A percentile compares a stretch with the other conserved stretches of the same genome.
Conservation (phyloP, 2,888 invertebrate species). For the Drosophila pseudotakahashii region DNA sequence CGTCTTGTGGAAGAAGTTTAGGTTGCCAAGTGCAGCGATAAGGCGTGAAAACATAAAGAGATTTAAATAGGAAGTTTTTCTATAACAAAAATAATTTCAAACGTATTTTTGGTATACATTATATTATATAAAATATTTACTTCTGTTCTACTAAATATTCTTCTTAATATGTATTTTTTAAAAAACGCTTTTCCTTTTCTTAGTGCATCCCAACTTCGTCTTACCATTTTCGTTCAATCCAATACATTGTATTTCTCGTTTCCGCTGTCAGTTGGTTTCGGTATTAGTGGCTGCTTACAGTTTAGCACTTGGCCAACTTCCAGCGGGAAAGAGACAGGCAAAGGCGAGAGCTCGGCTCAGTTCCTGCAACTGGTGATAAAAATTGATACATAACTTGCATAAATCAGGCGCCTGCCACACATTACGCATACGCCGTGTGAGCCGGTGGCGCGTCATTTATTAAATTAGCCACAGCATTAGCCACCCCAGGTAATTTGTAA, state of each 20-base stretch:
- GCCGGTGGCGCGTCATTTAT: constrained; percentile 69
- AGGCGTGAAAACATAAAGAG: constrained; percentile 9
- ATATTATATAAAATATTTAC: too few species aligned
- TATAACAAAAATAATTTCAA: not conserved
- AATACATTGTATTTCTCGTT: constrained; percentile 20
- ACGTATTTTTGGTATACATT: too few species aligned
- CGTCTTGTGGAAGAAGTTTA: not conserved
- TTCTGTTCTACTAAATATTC: too few species aligned
- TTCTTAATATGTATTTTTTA: too few species aligned
- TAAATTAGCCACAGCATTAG: constrained; percentile 75
- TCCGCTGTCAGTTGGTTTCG: constrained; percentile 19
- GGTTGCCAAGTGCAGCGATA: constrained; percentile 15
- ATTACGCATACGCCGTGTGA: constrained; percentile 68
- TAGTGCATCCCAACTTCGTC: constrained; percentile 32
- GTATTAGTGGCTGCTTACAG: constrained; percentile 71
- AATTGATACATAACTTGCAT: constrained; percentile 83
- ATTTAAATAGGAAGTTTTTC: not conserved
- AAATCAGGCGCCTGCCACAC: constrained; percentile 77
- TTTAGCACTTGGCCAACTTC: constrained; percentile 69
- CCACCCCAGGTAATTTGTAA: constrained; percentile 80
- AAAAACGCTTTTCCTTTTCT: not conserved
- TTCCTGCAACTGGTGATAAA: constrained; percentile 81
- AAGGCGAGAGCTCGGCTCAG: constrained; percentile 35
- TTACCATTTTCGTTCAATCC: not conserved
- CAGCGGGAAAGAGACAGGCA: not conserved